Base-by-base conservation (phyloP, 1,140 invertebrate species). In the Caenorhabditis inopinata region DNA sequence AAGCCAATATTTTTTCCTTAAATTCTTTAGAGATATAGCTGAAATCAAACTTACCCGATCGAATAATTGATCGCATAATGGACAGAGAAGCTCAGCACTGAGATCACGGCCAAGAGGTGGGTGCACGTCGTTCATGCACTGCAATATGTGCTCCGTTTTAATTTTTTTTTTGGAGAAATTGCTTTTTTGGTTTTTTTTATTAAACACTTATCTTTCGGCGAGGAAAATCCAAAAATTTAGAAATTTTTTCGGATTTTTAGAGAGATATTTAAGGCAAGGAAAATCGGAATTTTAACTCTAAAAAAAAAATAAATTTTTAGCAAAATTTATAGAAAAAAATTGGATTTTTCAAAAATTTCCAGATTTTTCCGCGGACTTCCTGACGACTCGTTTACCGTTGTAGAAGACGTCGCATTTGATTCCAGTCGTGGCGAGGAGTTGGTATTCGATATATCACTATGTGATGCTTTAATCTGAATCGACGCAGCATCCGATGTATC, bases 121-220 rank as follows among this genome's bases (percentile, higher is more conserved):
- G 18, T 68, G 58, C 2, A 38, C 58, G 27, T 68, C 58, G 58
- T 68, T 68, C 29, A 68, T 68, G 32, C 58, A 68, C 58, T 68
- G 58, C 2, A 51, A 51, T 7, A 7, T 42, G 38, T 42, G 38
- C n/a, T n/a, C n/a, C n/a, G n/a, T n/a, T n/a, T n/a, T n/a, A n/a
- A n/a, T n/a, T n/a, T n/a, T n/a, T n/a, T n/a, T n/a, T n/a, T n/a
- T n/a, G n/a, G n/a, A n/a, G n/a, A n/a, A n/a, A n/a, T n/a, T n/a
- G n/a, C n/a, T n/a, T n/a, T n/a, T n/a, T n/a, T n/a, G n/a, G n/a
- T n/a, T n/a, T n/a, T n/a, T n/a, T n/a, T n/a, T n/a, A n/a, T n/a
- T n/a, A n/a, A n/a, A n/a, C n/a, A n/a, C n/a, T n/a, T n/a, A n/a
- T n/a, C n/a, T n/a, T n/a, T n/a, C n/a, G n/a, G n/a, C 47, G n/a